Percentiles rank a stretch among this genome's conserved stretches.
Evolutionary conservation across 2,113 vertebrate genomes (phyloP).

Genomic region (Ancistrus triradiatus): DNA sequence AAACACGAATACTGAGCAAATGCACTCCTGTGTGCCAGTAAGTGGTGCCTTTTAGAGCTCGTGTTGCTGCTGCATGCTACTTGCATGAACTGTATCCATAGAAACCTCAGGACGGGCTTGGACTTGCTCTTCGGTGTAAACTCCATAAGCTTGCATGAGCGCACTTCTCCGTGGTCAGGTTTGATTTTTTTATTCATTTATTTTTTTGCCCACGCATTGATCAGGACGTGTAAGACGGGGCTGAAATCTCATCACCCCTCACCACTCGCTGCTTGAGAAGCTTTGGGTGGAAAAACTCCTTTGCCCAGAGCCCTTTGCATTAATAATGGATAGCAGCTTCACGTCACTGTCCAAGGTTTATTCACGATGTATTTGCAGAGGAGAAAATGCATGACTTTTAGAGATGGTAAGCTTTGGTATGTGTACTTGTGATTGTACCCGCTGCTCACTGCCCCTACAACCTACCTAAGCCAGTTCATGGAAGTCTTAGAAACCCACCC

Average conservation of each 20-base stretch:
- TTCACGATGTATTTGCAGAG: slow-evolving; percentile 34
- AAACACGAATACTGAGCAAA: background rate
- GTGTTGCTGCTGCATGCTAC: background rate
- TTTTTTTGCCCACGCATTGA: background rate
- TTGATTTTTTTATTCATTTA: too few relatives aligned
- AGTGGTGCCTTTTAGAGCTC: background rate
- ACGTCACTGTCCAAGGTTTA: slow-evolving; percentile 24
- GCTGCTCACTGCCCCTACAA: too few relatives aligned
- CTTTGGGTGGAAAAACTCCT: slow-evolving; percentile 6
- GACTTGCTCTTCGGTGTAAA: slow-evolving; percentile 9
- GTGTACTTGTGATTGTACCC: too few relatives aligned
- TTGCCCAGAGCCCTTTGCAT: slow-evolving; percentile 3
- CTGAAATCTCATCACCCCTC: slow-evolving; percentile 14
- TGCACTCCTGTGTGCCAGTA: background rate
- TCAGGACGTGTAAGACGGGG: background rate
- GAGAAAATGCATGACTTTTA: slow-evolving; percentile 1
- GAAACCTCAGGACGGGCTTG: slow-evolving; percentile 38
- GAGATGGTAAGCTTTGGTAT: too few relatives aligned
- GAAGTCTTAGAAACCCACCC: too few relatives aligned
- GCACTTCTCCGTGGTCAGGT: slow-evolving; percentile 4
- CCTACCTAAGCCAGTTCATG: too few relatives aligned
- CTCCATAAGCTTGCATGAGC: slow-evolving; percentile 4
- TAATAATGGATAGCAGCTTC: slow-evolving; percentile 30
- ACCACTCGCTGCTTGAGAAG: background rate
- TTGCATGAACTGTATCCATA: slow-evolving; percentile 39